phyloP scores from a whole-genome alignment of 2,888 invertebrate species.

The Torymus aiolomorphi region DNA sequence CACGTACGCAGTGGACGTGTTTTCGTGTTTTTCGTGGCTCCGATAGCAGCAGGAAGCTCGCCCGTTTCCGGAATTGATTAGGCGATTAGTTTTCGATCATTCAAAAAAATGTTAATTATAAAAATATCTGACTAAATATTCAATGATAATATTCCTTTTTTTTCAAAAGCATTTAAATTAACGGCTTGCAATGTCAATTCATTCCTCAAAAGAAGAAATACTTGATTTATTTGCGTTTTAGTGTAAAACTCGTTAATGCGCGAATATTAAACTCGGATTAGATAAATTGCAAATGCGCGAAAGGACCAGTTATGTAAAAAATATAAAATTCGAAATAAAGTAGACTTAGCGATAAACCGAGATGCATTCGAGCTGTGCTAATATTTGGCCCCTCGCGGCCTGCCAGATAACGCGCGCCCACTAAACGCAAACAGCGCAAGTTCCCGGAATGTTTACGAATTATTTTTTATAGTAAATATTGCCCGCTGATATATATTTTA shows the following conservation, averaged over 20 bases:
- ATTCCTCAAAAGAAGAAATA: too few relatives aligned
- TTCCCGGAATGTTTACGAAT: constrained; percentile 19
- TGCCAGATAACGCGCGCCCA: constrained; percentile 13
- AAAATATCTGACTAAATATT: too few relatives aligned
- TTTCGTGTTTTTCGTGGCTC: constrained; percentile 6
- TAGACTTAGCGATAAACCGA: constrained; percentile 1
- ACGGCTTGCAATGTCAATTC: too few relatives aligned
- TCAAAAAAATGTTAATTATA: too few relatives aligned
- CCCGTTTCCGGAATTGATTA: neutral
- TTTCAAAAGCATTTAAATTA: too few relatives aligned
- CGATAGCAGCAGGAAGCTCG: neutral
- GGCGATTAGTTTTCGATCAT: too few relatives aligned
- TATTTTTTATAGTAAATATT: constrained; percentile 24
- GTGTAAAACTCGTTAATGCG: too few relatives aligned
- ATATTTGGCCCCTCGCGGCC: constrained; percentile 26
- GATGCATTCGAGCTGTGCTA: constrained; percentile 25
- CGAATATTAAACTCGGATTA: too few relatives aligned
- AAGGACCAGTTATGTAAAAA: neutral
- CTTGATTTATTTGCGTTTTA: too few relatives aligned
- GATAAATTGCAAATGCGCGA: too few relatives aligned
- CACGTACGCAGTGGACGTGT: neutral
- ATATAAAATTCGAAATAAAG: neutral
- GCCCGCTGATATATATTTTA: neutral
- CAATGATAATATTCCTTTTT: too few relatives aligned
- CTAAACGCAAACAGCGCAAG: neutral